Evolutionary conservation across 37 sponge, comb jelly and placozoan genomes (phyloP), one percentile per base, ranked within the genome.

Genomic region (Agelas oroides): DNA sequence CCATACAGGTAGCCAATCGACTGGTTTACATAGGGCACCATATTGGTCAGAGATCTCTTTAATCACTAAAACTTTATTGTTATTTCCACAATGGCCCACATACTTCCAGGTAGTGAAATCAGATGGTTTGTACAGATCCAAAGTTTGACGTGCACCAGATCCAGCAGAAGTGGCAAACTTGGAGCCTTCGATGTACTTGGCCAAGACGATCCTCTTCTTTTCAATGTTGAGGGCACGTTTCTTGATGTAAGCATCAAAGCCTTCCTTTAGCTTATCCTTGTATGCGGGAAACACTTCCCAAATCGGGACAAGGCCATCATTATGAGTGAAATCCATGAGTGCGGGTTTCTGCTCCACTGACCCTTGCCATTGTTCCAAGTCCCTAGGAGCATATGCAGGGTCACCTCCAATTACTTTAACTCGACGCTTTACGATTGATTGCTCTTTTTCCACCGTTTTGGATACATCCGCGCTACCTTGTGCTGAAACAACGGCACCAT

Each of bases 241-340:
- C 25, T 27, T 20, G 27, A 23, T 27, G 27, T 24, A 64, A 20
- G 16, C 65, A 23, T 64, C 65, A 64, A 64, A 64, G 27, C 65
- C 65, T 64, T 64, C 11, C 65, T 64, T 23, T n/a, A 64, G 65
- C 65, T 64, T 64, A 24, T 64, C 65, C 27, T 64, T 23, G 65
- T 64, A 27, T 23, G 16, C 65, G 11, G 65, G 65, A 27, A 64
- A 64, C 20, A 64, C 17, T 12, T 64, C 25, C 65, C 65, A 64
- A 23, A 64, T 64, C 65, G 11, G 27, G 27, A 64, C 65, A 12
- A 64, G 27, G 23, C 65, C 65, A 64, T 64, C 65, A 19, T 56
- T 56, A n/a, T n/a, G n/a, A 12, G 65, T 64, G 65, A 64, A 64
- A 64, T 64, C 23, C 65, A 64, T 64, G 65, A 64, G 23, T 24